Base-by-base conservation (phyloP, 2,113 vertebrate species). In the Gorsachius goisagi region DNA sequence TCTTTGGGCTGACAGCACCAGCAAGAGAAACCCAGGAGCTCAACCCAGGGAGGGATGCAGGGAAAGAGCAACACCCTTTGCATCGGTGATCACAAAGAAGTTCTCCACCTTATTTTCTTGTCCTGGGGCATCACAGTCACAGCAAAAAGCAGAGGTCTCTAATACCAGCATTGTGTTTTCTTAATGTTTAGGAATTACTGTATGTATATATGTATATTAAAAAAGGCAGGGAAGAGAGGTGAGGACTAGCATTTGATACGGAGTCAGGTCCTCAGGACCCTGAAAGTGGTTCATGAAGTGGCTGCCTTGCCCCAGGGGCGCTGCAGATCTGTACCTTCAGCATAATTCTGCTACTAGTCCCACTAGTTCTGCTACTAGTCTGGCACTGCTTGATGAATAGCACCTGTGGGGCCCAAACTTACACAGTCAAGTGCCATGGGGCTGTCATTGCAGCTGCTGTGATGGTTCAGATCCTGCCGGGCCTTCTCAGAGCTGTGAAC, bases 371-470 rank as follows among this genome's bases (percentile, higher is more conserved):
- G 37, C 71, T 72, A 8, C 30, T 8, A 28, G 39, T 44, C 27
- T 67, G 71, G 32, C 9, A 11, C 63, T 85, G 67, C 28, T 45
- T 63, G 44, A 18, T 63, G 35, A 75, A 52, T 2, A 27, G n/a
- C 33, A 41, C 24, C 6, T 1, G 0, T 9, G 39, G 44, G 33
- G 32, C 58, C 27, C 72, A 50, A 55, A 66, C 22, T 33, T 16
- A 9, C 26, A 6, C 0, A 2, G 10, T 15, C 55, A 30, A 13
- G 21, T 15, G 18, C 28, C 1, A 0, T 27, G 24, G 41, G 11
- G 30, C 22, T 79, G 74, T 23, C 52, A 14, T 19, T 0, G 0
- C 37, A 80, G 56, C 44, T 1, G 2, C 11, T 11, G 49, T 35
- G 44, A 17, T 41, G 53, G 41, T 63, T 83, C 44, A 63, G 41